Evolutionary conservation across 2,797 vertebrate genomes (phyloP), one percentile per base, ranked within the genome.

Genomic region (Gymnoscopelus braueri): DNA sequence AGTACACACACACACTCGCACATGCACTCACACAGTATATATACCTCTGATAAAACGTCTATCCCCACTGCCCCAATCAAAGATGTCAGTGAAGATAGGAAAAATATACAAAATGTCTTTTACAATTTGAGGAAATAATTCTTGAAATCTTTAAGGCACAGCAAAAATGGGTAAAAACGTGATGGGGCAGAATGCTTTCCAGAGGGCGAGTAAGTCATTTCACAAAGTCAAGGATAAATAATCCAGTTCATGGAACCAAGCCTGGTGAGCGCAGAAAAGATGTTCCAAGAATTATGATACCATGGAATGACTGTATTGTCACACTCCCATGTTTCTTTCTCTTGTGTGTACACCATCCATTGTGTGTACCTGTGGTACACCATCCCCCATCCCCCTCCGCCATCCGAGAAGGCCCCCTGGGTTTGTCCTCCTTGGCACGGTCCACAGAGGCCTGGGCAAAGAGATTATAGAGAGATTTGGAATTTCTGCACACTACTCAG

Each of bases 261-360:
- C 83, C 51, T 85, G 82, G 23, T 14, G 13, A 44, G 39, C 1
- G 9, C 39, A 44, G 39, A 44, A 8, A 88, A 88, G 72, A 77
- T 84, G 79, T 79, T 87, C 79, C 65, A 72, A 72, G 68, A 85
- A 66, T 63, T 76, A 71, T 79, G 67, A 84, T 74, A 74, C 54
- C 44, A 59, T 74, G 78, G 79, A 88, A 90, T 89, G 84, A 84
- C 65, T 53, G 70, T 75, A 67, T 32, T 70, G 66, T 71, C 65
- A 65, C 67, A 69, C 73, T 85, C 75, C 60, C 80, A 79, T 71
- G 72, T 73, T 77, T 8, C 26, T 19, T 50, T 81, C 68, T 57
- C 74, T 83, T 81, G 26, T 86, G 51, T 59, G 62, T 67, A 29
- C 3, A 29, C 26, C 26, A 29, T 29, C 26, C 3, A 3, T 4